Conservation (phyloP, 2,797 vertebrate species). For the Eulemur mongoz region DNA sequence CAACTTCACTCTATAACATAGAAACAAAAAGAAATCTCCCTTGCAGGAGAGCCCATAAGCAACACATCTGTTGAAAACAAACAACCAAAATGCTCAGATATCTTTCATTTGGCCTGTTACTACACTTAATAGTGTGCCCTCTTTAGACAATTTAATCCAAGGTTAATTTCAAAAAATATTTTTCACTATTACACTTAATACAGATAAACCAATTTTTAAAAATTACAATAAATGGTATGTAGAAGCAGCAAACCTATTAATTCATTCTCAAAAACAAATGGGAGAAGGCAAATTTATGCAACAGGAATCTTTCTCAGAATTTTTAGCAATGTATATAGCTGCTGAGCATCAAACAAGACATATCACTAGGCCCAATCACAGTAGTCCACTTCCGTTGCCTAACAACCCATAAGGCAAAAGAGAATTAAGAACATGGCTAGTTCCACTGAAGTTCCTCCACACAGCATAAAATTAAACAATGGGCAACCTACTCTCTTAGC, state of each 20-base stretch:
- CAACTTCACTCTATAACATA: neutral
- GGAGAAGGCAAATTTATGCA: conserved; percentile 3
- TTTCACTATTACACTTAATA: conserved; percentile 17
- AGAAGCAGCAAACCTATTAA: neutral
- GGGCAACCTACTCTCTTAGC: neutral
- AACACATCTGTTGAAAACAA: conserved; percentile 38
- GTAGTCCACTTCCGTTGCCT: neutral
- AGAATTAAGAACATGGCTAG: neutral
- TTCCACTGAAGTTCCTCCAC: neutral
- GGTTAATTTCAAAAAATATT: neutral
- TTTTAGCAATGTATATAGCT: neutral
- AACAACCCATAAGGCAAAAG: neutral
- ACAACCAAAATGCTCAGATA: neutral
- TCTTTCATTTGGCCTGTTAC: neutral
- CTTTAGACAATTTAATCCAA: conserved; percentile 43
- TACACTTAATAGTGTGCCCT: neutral
- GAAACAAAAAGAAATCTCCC: conserved; percentile 8
- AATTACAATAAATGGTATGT: neutral
- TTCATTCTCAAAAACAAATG: neutral
- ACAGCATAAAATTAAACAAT: neutral
- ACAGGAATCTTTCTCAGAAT: neutral
- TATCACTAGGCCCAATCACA: neutral
- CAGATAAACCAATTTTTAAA: neutral
- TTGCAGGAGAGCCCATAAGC: neutral
- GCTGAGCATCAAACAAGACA: neutral